Evolutionary conservation across 2,113 vertebrate genomes (phyloP).

Genomic region (Malurus melanocephalus): DNA sequence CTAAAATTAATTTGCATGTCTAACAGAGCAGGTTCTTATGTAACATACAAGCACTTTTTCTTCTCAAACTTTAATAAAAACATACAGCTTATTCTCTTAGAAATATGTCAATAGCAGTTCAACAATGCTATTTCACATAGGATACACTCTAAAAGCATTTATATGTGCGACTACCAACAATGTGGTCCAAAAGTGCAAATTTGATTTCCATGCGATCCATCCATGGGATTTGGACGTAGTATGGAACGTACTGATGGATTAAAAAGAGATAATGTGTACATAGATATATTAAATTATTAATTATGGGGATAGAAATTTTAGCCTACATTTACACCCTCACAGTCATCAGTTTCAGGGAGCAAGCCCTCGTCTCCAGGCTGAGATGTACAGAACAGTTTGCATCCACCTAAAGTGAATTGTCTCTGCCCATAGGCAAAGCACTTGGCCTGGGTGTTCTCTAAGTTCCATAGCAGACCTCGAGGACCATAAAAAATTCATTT

Average conservation of each 20-base stretch:
- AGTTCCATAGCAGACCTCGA: not conserved
- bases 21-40: not conserved
- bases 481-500: not conserved
- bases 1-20: not conserved
- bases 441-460: not conserved
- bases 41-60: not conserved
- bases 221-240: not conserved
- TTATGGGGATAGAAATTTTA: not conserved
- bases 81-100: not conserved
- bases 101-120: not conserved
- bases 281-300: too few species aligned
- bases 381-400: not conserved
- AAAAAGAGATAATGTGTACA: not conserved
- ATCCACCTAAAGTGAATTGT: not conserved
- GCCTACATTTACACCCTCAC: not conserved
- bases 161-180: not conserved
- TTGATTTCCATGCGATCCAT: too few species aligned
- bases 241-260: not conserved
- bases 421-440: not conserved
- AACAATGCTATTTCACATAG: not conserved
- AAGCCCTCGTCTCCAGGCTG: not conserved
- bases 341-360: not conserved
- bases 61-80: not conserved
- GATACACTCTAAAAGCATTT: not conserved
- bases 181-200: not conserved